phyloP scores from a whole-genome alignment of 2,113 vertebrate genomes.

The Condylura cristata region DNA sequence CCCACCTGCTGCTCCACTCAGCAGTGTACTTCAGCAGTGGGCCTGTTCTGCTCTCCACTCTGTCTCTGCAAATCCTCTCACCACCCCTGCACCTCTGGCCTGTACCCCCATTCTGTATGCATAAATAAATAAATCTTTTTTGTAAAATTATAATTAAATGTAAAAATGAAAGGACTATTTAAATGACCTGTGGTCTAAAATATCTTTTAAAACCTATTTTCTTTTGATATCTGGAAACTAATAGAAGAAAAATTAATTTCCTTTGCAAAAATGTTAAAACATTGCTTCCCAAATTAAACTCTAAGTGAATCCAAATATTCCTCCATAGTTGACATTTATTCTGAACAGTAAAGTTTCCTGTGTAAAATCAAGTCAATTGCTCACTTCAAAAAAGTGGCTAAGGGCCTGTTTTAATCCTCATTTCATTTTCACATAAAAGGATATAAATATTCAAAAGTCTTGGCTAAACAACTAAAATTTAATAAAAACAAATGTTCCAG shows the following conservation, averaged over 20 bases:
- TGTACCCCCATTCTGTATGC: no score
- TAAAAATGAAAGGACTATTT: constrained; percentile 37
- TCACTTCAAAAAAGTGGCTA: constrained; percentile 55
- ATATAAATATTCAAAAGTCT: constrained; percentile 30
- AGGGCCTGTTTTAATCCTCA: constrained; percentile 19
- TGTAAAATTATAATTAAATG: constrained; percentile 41
- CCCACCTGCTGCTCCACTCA: no score
- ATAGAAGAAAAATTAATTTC: constrained; percentile 43
- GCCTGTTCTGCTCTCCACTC: no score
- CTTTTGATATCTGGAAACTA: constrained; percentile 39
- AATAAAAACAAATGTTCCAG: constrained; percentile 55
- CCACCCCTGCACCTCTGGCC: no score
- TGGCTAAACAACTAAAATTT: constrained; percentile 46
- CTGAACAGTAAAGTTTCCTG: constrained; percentile 12
- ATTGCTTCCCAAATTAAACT: constrained; percentile 32
- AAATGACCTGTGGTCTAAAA: constrained; percentile 13
- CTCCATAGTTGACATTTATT: constrained; percentile 24
- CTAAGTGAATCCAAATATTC: constrained; percentile 34
- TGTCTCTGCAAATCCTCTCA: no score
- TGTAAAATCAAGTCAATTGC: constrained; percentile 40
- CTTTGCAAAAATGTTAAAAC: constrained; percentile 49
- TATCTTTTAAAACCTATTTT: constrained; percentile 30
- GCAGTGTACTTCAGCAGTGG: no score
- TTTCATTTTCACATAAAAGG: constrained; percentile 56
- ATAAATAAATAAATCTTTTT: no score